Evolutionary conservation across 2,797 vertebrate species (phyloP).

Genomic region (Alcedo quadribrachys): DNA sequence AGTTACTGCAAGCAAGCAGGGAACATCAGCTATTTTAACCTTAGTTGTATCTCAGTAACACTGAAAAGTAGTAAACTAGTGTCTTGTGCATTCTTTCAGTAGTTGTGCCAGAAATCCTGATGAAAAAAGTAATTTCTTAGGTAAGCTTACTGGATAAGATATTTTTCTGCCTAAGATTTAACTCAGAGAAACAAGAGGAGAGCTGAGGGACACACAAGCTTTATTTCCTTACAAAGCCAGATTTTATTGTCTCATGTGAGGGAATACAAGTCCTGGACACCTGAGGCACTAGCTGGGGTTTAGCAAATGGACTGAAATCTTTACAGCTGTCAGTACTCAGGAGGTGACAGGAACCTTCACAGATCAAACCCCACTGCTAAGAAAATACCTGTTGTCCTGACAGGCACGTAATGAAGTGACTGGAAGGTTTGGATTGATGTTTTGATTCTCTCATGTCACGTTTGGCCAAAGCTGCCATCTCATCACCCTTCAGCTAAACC

Average conservation of each 20-base stretch:
- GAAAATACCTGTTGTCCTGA: background rate
- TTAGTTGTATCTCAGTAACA: background rate
- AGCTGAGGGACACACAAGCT: background rate
- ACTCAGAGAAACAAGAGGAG: background rate
- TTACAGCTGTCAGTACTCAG: background rate
- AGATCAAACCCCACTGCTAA: background rate
- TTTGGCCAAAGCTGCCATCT: background rate
- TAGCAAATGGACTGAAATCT: background rate
- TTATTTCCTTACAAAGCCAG: background rate
- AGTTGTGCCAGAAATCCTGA: background rate
- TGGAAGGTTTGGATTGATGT: background rate
- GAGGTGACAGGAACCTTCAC: background rate
- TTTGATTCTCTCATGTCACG: background rate
- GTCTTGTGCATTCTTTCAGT: background rate
- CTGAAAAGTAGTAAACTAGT: background rate
- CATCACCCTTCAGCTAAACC: background rate
- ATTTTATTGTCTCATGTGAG: background rate
- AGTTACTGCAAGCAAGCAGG: background rate
- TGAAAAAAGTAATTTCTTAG: background rate
- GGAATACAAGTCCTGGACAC: background rate
- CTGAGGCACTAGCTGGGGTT: background rate
- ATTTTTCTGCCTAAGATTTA: background rate
- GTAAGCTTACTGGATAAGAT: background rate
- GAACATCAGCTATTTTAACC: background rate
- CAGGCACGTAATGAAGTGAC: background rate